Evolutionary conservation across 1,140 invertebrate species (phyloP).

Genomic region (Drosophila elegans): DNA sequence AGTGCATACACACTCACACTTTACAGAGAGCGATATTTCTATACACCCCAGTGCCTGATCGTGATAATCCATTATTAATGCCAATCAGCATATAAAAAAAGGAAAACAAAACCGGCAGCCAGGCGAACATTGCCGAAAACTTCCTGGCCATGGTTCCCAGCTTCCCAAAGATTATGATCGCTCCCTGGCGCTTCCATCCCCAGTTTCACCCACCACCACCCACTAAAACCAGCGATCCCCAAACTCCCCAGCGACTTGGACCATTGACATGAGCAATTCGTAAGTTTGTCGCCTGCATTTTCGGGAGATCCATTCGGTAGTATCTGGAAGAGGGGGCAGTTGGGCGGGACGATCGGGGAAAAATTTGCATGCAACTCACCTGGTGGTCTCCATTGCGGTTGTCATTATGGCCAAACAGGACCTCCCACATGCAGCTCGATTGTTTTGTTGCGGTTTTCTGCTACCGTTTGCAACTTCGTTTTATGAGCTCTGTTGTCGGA

Average conservation of each 20-base stretch:
- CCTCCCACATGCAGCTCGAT: constrained; percentile 79
- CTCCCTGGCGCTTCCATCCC: constrained; percentile 63
- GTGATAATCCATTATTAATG: constrained; percentile 85
- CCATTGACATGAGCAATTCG: constrained; percentile 82
- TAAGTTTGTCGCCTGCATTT: constrained; percentile 82
- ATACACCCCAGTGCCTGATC: constrained; percentile 65
- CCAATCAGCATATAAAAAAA: constrained; percentile 83
- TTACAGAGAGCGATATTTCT: constrained; percentile 70
- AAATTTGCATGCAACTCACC: constrained; percentile 74
- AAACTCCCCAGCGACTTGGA: constrained; percentile 9
- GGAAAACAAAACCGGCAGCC: constrained; percentile 41
- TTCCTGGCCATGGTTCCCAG: constrained; percentile 44
- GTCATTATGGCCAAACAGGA: constrained; percentile 77
- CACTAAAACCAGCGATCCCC: constrained; percentile 16
- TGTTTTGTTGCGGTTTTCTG: constrained; percentile 79
- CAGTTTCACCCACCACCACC: constrained; percentile 11
- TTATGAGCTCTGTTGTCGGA: constrained; percentile 58
- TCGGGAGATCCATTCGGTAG: constrained; percentile 11
- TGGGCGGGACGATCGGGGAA: neutral
- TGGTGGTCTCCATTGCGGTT: constrained; percentile 78
- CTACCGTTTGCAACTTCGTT: constrained; percentile 74
- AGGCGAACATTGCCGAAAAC: constrained; percentile 44
- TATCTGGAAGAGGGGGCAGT: neutral
- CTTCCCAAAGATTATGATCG: constrained; percentile 71
- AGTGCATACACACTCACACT: constrained; percentile 40